Evolutionary conservation across 2,888 invertebrate genomes (phyloP), one percentile per base, ranked within the genome.

Genomic region (Leptura quadrifasciata): DNA sequence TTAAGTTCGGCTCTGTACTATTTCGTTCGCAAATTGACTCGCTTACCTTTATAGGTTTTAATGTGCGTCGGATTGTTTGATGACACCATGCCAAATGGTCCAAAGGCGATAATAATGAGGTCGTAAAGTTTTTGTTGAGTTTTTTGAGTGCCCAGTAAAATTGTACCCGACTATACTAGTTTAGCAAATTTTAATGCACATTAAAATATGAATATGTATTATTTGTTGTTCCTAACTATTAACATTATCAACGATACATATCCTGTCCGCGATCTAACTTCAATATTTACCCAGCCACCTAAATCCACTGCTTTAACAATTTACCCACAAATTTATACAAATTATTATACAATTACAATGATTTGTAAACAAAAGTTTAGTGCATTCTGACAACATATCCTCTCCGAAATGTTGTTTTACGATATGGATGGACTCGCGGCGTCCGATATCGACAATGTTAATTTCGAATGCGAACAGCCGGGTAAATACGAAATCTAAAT

Each of bases 371-470:
- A 39, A 10, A 31, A 39, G 39, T 39, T 39, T 15, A 39, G 12
- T 12, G 10, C 2, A 15, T 39, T 15, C 12, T 39, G 39, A 39
- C 39, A 39, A 39, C 12, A 39, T 39, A 12, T 39, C 12, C 39
- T 39, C 39, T 39, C 39, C 39, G 39, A 39, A 39, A 39, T 39
- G 39, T 39, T 39, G 39, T 39, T 39, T 39, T 39, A 39, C 39
- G 39, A 15, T 39, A 39, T 39, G 39, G 39, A 39, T 12, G 39
- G 39, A 15, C 39, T 12, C 39, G 27, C 3, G 2, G 39, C 35
- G 15, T 39, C 39, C 39, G 39, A 39, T 47, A 47, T 47, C 47
- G n/a, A 47, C 47, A 47, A 47, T n/a, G 47, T 47, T 47, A 47
- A 47, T 47, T 15, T 47, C 47, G n/a, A 3, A 47, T 47, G 15